Evolutionary conservation across 2,888 invertebrate genomes (phyloP), one percentile per base, ranked within the genome.

Genomic region (Plagiodera versicolora): DNA sequence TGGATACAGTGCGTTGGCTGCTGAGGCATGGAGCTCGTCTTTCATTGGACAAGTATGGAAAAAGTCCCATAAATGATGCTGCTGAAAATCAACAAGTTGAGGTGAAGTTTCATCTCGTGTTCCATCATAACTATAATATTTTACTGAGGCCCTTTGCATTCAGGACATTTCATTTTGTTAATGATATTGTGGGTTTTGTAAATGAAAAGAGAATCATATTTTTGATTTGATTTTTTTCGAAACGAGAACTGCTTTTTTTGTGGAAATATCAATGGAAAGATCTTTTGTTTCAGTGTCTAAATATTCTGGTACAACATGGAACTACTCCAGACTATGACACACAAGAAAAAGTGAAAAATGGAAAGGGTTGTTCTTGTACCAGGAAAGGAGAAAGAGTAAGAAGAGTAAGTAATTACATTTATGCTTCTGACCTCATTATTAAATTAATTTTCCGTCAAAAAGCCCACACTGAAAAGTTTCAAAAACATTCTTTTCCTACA

Each of bases 1-100:
- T 90, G 45, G 84, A 88, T 59, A 90, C 93, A 0, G 89, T 89
- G 1, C 87, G 92, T 68, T 95, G 94, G 94, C 81, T 95, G 67
- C 83, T 95, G 47, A 85, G 89, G 68, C 90, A 93, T 72, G 93
- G 94, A 0, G 94, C 93, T 20, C 85, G 89, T 67, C 83, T 94
- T 18, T 88, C 90, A 14, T 82, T 92, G 65, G 95, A 95, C 80
- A 89, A 93, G 74, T 91, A 90, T 71, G 94, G 94, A 60, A 94
- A 94, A 80, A 93, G 92, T 74, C 94, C 95, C 3, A 90, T 95
- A 67, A 94, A 94, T 75, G 94, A 94, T 77, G 95, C 95, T 0
- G 94, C 94, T 8, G 94, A 95, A 76, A 92, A 94, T 75, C 92
- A 94, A 76, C 93, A 94, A 75, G 87, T 91, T 68, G 92, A 94